Conservation (phyloP, 2,888 invertebrate species). For the Diachrysia chrysitis region DNA sequence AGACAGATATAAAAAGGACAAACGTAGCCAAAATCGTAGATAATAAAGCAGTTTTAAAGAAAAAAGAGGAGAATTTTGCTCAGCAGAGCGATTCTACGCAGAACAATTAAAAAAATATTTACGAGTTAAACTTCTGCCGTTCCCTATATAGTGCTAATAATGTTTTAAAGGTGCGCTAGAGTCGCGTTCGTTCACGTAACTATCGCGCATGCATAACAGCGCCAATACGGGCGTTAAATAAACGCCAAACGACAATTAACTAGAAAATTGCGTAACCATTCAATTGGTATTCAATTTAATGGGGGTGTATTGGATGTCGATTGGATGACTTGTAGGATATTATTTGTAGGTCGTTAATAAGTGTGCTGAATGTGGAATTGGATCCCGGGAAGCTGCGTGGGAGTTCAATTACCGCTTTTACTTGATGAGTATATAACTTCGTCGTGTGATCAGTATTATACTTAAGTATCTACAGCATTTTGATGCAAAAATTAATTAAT, state of each 20-base stretch:
- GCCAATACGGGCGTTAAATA: constrained; percentile 46
- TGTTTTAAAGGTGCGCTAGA: constrained; percentile 33
- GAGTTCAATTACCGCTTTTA: background rate
- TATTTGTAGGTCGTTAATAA: constrained; percentile 1
- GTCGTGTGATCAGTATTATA: too few species aligned
- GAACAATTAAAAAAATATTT: background rate
- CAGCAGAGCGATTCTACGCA: background rate
- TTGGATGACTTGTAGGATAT: constrained; percentile 16
- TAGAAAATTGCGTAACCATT: constrained; percentile 48
- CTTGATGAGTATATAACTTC: background rate
- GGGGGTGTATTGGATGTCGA: constrained; percentile 12
- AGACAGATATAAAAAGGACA: too few species aligned
- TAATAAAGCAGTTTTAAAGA: too few species aligned
- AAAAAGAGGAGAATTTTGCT: background rate
- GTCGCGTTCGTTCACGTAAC: constrained; percentile 54
- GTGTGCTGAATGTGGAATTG: constrained; percentile 22
- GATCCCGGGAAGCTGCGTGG: background rate
- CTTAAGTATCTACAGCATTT: too few species aligned
- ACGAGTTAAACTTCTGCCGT: constrained; percentile 17
- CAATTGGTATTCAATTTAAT: constrained; percentile 37
- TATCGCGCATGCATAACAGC: constrained; percentile 54
- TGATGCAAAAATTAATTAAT: too few species aligned
- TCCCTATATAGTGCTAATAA: constrained; percentile 12
- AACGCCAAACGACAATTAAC: constrained; percentile 49
- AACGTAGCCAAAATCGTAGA: too few species aligned